phyloP scores from a whole-genome alignment of 2,797 vertebrate species.

The Eurystomus glaucurus region DNA sequence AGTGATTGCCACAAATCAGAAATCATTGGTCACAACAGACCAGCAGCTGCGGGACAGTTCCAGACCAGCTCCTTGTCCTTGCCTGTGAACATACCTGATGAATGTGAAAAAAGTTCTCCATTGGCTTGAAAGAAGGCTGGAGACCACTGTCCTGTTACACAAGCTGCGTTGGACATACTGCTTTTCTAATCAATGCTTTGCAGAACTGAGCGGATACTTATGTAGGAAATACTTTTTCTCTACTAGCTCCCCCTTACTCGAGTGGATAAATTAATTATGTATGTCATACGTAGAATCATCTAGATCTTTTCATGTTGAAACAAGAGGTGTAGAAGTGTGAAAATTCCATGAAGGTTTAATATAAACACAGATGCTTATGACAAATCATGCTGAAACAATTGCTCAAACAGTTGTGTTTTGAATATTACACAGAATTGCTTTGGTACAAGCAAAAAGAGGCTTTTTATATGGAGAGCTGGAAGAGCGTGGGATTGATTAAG shows the following conservation, averaged over 20 bases:
- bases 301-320: neutral
- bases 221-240: neutral
- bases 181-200: neutral
- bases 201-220: neutral
- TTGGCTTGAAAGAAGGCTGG: neutral
- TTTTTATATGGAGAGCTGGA: neutral
- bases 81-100: neutral
- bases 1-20: neutral
- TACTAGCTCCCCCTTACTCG: neutral
- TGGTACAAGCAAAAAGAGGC: neutral
- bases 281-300: neutral
- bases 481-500: neutral
- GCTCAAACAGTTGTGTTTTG: neutral
- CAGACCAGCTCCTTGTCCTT: neutral
- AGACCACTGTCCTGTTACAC: neutral
- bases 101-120: neutral
- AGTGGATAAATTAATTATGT: neutral
- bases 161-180: neutral
- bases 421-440: neutral
- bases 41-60: neutral
- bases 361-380: neutral
- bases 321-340: neutral
- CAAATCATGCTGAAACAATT: conserved; percentile 8
- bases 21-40: neutral
- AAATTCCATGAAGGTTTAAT: neutral